phyloP scores from a whole-genome alignment of 2,113 vertebrate species.

The Clupea harengus region DNA sequence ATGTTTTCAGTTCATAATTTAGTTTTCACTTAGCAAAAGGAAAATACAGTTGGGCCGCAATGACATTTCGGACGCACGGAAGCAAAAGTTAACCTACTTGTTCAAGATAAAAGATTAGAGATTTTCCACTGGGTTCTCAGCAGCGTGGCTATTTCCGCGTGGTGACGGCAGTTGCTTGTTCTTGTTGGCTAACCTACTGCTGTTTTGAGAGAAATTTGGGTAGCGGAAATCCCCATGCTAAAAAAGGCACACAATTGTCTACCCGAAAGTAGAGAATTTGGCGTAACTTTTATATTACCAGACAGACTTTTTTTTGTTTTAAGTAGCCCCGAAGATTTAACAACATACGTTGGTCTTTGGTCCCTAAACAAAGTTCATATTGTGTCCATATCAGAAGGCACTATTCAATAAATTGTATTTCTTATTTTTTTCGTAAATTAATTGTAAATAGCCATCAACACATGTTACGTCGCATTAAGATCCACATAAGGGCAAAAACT shows the following conservation, averaged over 20 bases:
- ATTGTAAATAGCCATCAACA: background rate
- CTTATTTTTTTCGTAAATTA: background rate
- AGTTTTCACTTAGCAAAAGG: background rate
- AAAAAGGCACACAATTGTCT: background rate
- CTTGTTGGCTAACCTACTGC: background rate
- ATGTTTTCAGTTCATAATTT: background rate
- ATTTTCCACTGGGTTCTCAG: background rate
- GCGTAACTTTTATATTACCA: background rate
- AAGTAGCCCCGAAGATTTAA: background rate
- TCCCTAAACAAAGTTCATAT: background rate
- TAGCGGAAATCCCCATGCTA: constrained; percentile 5
- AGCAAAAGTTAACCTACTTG: background rate
- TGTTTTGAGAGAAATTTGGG: background rate
- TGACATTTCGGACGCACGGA: background rate
- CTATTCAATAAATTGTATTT: background rate
- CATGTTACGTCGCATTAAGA: background rate
- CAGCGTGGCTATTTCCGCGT: background rate
- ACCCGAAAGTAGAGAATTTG: background rate
- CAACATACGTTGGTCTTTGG: background rate
- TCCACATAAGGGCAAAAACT: too few species aligned
- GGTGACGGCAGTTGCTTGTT: background rate
- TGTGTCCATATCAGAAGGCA: background rate
- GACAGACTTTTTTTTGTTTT: background rate
- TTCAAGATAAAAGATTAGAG: constrained; percentile 1
- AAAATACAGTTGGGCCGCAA: background rate